Base-by-base conservation (phyloP, 2,888 invertebrate genomes). In the Aporophyla lueneburgensis region DNA sequence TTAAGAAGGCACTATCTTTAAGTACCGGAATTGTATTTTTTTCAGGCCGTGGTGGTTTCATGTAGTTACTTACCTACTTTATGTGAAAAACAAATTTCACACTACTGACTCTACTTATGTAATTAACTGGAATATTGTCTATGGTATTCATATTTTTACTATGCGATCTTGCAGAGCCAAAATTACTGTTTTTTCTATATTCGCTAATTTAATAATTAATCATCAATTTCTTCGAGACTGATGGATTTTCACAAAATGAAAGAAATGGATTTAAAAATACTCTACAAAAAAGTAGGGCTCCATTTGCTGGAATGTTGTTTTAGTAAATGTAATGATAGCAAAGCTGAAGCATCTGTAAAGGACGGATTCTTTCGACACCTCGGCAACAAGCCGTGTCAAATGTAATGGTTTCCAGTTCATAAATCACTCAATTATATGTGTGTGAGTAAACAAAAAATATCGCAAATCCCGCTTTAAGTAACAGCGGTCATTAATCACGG, bases 361-460 rank as follows among this genome's bases (percentile, higher is more conserved):
- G 87, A 87, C 86, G 88, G 87, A 86, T 90, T 95, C 95, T 94
- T 92, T 96, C 95, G 88, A 90, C 96, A 93, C 93, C 86, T 93
- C 87, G 85, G 90, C 90, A 94, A 93, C 92, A 91, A 93, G 93
- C 93, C 94, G 93, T 95, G 95, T 94, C 95, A 91, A 91, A 89
- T 89, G 87, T 94, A 95, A 95, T 94, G 94, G 93, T 91, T 89
- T 83, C 72, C 70, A 91, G 89, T 94, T 90, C 94, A 96, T 96
- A 93, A 96, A 96, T 96, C 96, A 96, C 93, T 94, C 93, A 95
- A 95, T 96, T 95, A 95, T 90, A 87, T 89, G 87, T 89, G 89
- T 85, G 84, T 84, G 87, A 87, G 83, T 82, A 84, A 86, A 86
- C 83, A 89, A 90, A 92, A 91, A 92, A 92, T 89, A 92, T 93